Conservation (phyloP, 2,888 invertebrate species). For the Phragmatobia fuliginosa region DNA sequence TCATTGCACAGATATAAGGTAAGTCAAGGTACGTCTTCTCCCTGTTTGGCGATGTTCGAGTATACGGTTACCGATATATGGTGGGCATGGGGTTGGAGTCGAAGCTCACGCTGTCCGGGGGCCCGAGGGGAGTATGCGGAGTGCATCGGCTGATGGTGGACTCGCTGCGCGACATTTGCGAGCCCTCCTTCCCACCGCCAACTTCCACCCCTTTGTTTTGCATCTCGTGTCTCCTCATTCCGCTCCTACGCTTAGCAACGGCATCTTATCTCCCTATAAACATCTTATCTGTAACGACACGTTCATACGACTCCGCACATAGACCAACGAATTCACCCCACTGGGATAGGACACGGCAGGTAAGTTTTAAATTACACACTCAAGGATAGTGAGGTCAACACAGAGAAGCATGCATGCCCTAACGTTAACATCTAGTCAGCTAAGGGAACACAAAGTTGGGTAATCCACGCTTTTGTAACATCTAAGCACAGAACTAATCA, state of each 20-base stretch:
- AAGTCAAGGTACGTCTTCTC: conserved; percentile 65
- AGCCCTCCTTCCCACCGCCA: conserved; percentile 73
- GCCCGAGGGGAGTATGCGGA: conserved; percentile 81
- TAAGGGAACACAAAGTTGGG: conserved; percentile 65
- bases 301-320: conserved; percentile 70
- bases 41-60: conserved; percentile 56
- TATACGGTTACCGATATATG: conserved; percentile 92
- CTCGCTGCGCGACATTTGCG: conserved; percentile 91
- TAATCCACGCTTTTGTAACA: conserved; percentile 66
- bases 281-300: conserved; percentile 80
- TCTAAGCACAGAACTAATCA: conserved; percentile 73
- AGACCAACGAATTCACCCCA: conserved; percentile 61
- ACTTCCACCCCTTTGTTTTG: conserved; percentile 74
- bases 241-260: conserved; percentile 80
- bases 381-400: conserved; percentile 71
- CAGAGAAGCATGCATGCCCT: conserved; percentile 82
- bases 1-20: neutral
- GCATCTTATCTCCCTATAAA: conserved; percentile 81
- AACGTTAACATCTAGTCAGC: conserved; percentile 77
- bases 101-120: conserved; percentile 92
- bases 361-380: conserved; percentile 69
- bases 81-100: conserved; percentile 95
- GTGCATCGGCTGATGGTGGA: conserved; percentile 88
- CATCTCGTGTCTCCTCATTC: conserved; percentile 80
- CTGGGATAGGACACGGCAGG: conserved; percentile 68